Evolutionary conservation across 2,888 invertebrate species (phyloP), one percentile per base, ranked within the genome.

Genomic region (Schizotus pectinicornis): DNA sequence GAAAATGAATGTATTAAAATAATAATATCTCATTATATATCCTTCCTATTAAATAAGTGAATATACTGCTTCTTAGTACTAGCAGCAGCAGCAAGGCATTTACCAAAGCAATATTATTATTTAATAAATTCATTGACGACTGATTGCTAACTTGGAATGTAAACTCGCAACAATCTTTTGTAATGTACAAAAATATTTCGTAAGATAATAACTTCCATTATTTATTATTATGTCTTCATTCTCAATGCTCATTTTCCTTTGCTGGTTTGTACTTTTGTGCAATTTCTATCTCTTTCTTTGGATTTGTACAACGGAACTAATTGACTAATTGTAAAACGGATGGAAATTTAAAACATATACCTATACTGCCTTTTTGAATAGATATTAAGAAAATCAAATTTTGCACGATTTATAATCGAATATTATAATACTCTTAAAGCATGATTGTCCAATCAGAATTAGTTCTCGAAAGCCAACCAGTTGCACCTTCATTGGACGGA

Each of bases 321-420:
- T 22, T 22, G 35, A 51, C 34, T 46, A 52, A 47, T 43, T 35
- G 53, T 53, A 50, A 46, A 56, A 31, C 31, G 6, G 14, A 42
- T 35, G 36, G 6, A 9, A 35, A 45, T 38, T 49, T 56, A 52
- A 58, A 43, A 57, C 11, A 43, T 43, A 43, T 32, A 53, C 47
- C 57, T 57, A 42, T 57, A 58, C 58, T 58, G 58, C 58, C 53
- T 58, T 58, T 58, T 49, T 45, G 58, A 58, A 52, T 58, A 58
- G 52, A 50, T 58, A 31, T 51, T 48, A 58, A 48, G 58, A 33
- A 52, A 46, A 43, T 43, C 43, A 56, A 51, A 53, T 58, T 58
- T 58, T 58, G 58, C 58, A 58, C 58, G 42, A 58, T 58, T 58
- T 52, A 41, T 56, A 56, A 55, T 48, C 39, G 50, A 51, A 36